Base-by-base conservation (phyloP, 2,888 invertebrate species). In the Zootermopsis nevadensis region DNA sequence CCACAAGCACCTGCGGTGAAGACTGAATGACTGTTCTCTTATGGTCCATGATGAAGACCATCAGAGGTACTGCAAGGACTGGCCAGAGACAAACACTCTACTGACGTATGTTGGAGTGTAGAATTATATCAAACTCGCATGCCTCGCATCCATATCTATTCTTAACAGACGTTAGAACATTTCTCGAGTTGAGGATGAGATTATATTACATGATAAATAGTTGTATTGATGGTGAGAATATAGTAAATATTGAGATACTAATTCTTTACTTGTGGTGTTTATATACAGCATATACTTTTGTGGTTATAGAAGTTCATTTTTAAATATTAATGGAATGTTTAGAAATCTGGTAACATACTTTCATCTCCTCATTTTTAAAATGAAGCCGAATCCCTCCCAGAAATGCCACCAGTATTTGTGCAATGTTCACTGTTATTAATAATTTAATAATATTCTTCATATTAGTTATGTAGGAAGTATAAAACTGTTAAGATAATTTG, bases 1-100 rank as follows among this genome's bases (percentile, higher is more conserved):
- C 82, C 74, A 67, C 82, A 83, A 77, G 82, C 81, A 76, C 83
- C 53, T 53, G 76, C 38, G 7, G 67, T 82, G 38, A 85, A 85
- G 82, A 84, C 69, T 60, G 85, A 85, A 84, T 85, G 85, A 85
- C 83, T 42, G 27, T 79, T 60, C 77, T 42, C 38, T 76, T 42
- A 60, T 35, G 60, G 42, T 82, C 30, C 72, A 82, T 27, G 66
- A 74, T 74, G 74, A 74, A 74, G 74, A 38, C 19, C 74, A 38
- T 22, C 74, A n/a, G 74, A 74, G 74, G 7, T 35, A 8, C 35
- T 74, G 7, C 74, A 74, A 74, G 74, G 74, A 38, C 74, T 74
- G 74, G 38, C 33, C 24, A 22, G 15, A 24, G 24, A 3, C n/a
- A 42, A 74, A 74, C 74, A 74, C n/a, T 74, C 74, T 33, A 7